phyloP scores from a whole-genome alignment of 2,113 vertebrate genomes.

The cattle (Bos taurus) region DNA sequence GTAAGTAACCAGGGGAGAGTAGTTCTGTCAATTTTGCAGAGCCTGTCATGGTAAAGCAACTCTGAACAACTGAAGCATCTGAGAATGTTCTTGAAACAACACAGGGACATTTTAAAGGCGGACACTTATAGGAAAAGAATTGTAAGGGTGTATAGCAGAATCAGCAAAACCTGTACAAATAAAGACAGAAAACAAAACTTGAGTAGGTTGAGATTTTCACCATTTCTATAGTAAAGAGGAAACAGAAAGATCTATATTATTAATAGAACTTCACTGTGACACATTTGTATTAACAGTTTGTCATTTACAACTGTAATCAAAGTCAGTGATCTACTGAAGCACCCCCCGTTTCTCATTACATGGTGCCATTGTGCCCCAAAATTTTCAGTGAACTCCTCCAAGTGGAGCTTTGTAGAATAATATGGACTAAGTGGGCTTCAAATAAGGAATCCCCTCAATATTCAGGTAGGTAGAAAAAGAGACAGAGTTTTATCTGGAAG shows the following conservation, averaged over 20 bases:
- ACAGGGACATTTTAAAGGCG: background rate
- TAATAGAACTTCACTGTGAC: background rate
- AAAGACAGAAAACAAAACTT: background rate
- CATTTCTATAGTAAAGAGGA: background rate
- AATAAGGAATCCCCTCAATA: background rate
- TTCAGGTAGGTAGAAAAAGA: background rate
- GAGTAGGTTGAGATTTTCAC: background rate
- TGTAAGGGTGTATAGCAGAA: fast-evolving
- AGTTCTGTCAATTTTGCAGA: background rate
- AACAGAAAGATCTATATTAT: background rate
- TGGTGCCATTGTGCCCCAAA: background rate
- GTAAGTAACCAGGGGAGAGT: background rate
- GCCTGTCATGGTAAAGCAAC: background rate
- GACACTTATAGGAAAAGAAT: background rate
- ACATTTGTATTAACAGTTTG: background rate
- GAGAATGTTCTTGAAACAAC: background rate
- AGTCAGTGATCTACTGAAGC: background rate
- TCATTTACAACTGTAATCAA: background rate
- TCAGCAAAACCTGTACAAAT: background rate
- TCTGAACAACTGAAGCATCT: background rate
- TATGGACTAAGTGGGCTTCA: background rate
- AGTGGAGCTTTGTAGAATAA: background rate
- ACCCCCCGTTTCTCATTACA: background rate
- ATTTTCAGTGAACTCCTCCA: background rate
- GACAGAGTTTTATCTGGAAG: background rate